These are phyloP conservation scores for Drosophila parthenogenetica DNA, from an alignment of 2,888 invertebrate species.

Conservation along the genomic window DNA sequence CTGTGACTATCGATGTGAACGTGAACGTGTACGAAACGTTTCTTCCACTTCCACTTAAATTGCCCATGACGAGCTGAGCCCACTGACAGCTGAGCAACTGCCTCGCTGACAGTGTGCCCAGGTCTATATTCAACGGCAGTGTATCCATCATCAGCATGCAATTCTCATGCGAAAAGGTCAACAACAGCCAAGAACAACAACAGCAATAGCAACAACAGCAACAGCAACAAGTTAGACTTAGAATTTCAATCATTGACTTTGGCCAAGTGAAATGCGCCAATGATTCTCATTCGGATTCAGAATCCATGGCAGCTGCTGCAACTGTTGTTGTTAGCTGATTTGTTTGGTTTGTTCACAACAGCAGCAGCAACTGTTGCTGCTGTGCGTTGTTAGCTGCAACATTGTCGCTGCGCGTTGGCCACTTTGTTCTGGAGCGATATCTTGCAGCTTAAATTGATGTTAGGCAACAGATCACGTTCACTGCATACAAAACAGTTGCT, in stretches of 20 bases:
- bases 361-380: constrained; percentile 46
- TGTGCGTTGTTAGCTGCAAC: constrained; percentile 64
- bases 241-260: constrained; percentile 77
- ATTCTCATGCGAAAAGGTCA: constrained; percentile 81
- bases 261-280: constrained; percentile 72
- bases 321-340: constrained; percentile 25
- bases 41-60: constrained; percentile 82
- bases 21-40: constrained; percentile 55
- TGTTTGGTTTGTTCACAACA: constrained; percentile 36
- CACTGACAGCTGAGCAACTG: constrained; percentile 79
- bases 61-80: constrained; percentile 80
- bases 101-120: constrained; percentile 65
- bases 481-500: constrained; percentile 76
- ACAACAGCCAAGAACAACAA: constrained; percentile 57
- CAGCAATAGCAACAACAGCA: constrained; percentile 37
- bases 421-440: constrained; percentile 77
- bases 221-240: constrained; percentile 55
- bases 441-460: constrained; percentile 75
- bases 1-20: constrained; percentile 13
- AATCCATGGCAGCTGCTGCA: constrained; percentile 41
- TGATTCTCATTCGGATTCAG: constrained; percentile 40
- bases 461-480: constrained; percentile 77
- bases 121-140: constrained; percentile 50
- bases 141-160: constrained; percentile 77
- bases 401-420: constrained; percentile 73